phyloP scores from a whole-genome alignment of 2,797 vertebrate species.

The Nannoperca obscura region DNA sequence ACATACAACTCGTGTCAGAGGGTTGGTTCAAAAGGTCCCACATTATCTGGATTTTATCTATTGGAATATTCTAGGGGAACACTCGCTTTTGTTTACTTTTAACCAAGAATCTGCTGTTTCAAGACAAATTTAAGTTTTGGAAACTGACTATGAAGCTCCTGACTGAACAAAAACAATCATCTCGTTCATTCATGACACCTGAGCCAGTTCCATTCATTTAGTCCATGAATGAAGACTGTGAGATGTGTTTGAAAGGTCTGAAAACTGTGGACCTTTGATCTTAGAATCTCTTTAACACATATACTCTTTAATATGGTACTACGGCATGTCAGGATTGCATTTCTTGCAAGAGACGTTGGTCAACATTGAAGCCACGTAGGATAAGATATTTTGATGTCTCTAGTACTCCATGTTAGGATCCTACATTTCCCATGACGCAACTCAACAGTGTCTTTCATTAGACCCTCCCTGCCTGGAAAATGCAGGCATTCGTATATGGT shows the following conservation, averaged over 20 bases:
- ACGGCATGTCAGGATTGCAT: neutral
- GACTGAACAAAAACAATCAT: neutral
- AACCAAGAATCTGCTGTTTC: neutral
- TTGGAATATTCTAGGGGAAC: neutral
- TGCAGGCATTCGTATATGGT: too few relatives aligned
- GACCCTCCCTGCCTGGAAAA: neutral
- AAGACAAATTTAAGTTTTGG: neutral
- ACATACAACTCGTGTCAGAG: neutral
- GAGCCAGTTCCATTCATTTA: neutral
- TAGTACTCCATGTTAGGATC: too few relatives aligned
- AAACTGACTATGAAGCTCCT: neutral
- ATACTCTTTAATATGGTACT: neutral
- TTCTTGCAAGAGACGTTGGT: too few relatives aligned
- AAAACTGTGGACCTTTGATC: neutral
- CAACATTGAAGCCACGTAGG: too few relatives aligned
- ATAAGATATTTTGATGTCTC: too few relatives aligned
- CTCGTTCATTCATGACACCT: constrained; percentile 1
- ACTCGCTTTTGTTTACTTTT: neutral
- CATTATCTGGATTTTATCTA: neutral
- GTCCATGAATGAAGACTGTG: neutral
- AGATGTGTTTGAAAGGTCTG: neutral
- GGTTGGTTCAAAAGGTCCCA: constrained; percentile 9
- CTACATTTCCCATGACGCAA: constrained; percentile 15
- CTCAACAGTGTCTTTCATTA: neutral
- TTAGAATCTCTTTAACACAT: constrained; percentile 5